Evolutionary conservation across 1,140 invertebrate species (phyloP), one percentile per base, ranked within the genome.

Genomic region (Polypedilum vanderplanki): DNA sequence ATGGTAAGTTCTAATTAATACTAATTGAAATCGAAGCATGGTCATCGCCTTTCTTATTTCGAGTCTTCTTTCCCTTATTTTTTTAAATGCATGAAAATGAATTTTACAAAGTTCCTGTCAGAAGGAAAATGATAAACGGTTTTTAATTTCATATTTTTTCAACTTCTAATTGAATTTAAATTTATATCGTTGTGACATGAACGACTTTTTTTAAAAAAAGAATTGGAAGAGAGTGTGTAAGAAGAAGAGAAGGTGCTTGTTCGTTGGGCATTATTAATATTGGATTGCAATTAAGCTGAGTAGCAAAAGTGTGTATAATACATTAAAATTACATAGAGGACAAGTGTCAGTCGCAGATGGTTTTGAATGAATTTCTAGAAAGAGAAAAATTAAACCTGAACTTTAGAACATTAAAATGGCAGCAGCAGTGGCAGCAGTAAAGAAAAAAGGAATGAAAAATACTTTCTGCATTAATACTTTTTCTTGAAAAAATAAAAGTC

Each of bases 121-220:
- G 46, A 57, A 15, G 4, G 12, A 18, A 20, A 70, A 70, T 70
- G 65, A 70, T 70, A 70, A 70, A 70, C 65, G 65, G 9, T 70
- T 70, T 70, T 70, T 70, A 70, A 70, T 70, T 70, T 70, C 65
- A 18, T 70, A 70, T 9, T 20, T 70, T 33, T 33, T 33, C 24
- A 3, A 33, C 24, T 33, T 70, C 65, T 70, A 70, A 70, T 70
- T 70, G 65, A 70, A 70, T 20, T 20, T 70, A 57, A 57, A 57
- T 57, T 57, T 57, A 57, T 57, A n/a, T 57, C 24, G 12, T 57
- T n/a, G 46, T 12, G 46, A 57, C 46, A 57, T 57, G 12, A n/a
- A 15, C 24, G 24, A 33, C 24, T 33, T 33, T 33, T 33, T 33
- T n/a, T n/a, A n/a, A n/a, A n/a, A n/a, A n/a, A n/a, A 15, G 1